A percentile compares a stretch with the other conserved stretches of the same genome.
These are phyloP conservation scores for Borostomias antarcticus DNA, from an alignment of 2,797 vertebrate genomes.

Conservation along the genomic window DNA sequence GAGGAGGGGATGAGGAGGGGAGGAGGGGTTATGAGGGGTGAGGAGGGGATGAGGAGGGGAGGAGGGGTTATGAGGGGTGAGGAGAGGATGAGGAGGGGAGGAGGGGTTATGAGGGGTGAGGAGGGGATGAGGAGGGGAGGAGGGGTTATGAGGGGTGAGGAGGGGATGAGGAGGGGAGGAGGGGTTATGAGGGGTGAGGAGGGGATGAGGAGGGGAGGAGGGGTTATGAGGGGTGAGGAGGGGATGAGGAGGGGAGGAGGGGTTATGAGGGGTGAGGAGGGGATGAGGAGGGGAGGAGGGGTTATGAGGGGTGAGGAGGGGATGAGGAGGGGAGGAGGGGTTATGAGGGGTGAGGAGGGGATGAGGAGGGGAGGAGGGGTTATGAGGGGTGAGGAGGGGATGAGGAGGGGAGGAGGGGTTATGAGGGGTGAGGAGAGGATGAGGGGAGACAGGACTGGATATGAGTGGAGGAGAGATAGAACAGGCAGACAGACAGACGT, in stretches of 20 bases:
- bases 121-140: constrained; percentile 25
- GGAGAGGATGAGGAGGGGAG: constrained; percentile 17
- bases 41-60: constrained; percentile 11
- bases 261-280: constrained; percentile 32
- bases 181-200: constrained; percentile 25
- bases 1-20: constrained; percentile 40
- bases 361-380: constrained; percentile 30
- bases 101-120: constrained; percentile 27
- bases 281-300: constrained; percentile 38
- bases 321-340: constrained; percentile 22
- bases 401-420: constrained; percentile 37
- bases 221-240: constrained; percentile 26
- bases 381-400: constrained; percentile 34
- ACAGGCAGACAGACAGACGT: not conserved
- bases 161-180: constrained; percentile 37
- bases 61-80: constrained; percentile 32
- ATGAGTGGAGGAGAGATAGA: constrained; percentile 25
- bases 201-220: constrained; percentile 19
- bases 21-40: constrained; percentile 23
- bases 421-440: constrained; percentile 20
- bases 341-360: constrained; percentile 19
- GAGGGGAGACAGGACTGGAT: constrained; percentile 23
- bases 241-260: constrained; percentile 27
- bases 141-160: constrained; percentile 29
- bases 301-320: constrained; percentile 20